These are phyloP conservation scores for Vultur gryphus DNA, from an alignment of 2,797 vertebrate genomes.

Conservation along the genomic window DNA sequence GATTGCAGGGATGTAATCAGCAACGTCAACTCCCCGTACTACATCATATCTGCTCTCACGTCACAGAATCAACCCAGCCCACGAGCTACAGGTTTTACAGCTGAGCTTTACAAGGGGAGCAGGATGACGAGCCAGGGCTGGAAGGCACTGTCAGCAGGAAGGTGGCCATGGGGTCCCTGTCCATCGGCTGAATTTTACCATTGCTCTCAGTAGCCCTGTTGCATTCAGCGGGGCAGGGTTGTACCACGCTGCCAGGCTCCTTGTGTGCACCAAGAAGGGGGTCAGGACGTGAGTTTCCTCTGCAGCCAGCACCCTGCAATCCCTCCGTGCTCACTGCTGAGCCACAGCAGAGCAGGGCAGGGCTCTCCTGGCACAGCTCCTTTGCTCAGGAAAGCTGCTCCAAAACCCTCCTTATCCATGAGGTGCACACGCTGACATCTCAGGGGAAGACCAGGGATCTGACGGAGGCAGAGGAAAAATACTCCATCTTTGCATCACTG, in stretches of 20 bases:
- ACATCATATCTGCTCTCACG: rapidly evolving
- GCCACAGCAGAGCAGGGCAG: neutral
- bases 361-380: neutral
- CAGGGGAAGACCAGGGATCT: neutral
- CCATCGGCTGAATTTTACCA: rapidly evolving
- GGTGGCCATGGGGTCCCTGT: neutral
- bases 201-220: neutral
- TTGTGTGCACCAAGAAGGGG: neutral
- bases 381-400: neutral
- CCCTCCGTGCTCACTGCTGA: rapidly evolving
- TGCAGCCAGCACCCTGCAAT: neutral
- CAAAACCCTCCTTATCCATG: neutral
- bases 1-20: neutral
- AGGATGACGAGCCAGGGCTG: neutral
- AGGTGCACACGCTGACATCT: rapidly evolving
- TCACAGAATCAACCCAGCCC: neutral
- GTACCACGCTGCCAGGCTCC: neutral
- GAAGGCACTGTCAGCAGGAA: neutral
- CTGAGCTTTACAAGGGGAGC: neutral
- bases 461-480: neutral
- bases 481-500: neutral
- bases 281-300: too few relatives aligned
- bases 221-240: neutral
- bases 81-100: neutral
- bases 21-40: rapidly evolving